Evolutionary conservation across 2,888 invertebrate species (phyloP).

Genomic region (Lasioglossum morio): DNA sequence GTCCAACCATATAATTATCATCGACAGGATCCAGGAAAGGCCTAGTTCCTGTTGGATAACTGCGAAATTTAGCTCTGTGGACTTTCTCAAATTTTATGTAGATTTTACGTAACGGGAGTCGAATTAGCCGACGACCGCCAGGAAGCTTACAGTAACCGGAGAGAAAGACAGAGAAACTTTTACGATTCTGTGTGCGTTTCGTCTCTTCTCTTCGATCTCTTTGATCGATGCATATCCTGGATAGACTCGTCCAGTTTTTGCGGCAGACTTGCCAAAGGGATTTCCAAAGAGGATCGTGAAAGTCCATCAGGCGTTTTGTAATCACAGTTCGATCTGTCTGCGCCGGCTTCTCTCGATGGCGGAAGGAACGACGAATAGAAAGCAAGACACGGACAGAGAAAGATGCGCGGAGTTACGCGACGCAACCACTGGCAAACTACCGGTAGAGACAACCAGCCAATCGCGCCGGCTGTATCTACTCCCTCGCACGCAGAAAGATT

Average conservation of each 20-base stretch:
- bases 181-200: background rate
- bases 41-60: conserved; percentile 47
- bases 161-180: background rate
- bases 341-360: conserved; percentile 47
- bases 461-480: background rate
- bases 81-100: conserved; percentile 48
- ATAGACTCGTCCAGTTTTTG: background rate
- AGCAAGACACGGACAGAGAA: conserved; percentile 52
- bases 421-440: background rate
- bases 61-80: conserved; percentile 9
- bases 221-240: background rate
- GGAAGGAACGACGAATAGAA: conserved; percentile 71
- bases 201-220: background rate
- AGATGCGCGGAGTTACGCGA: conserved; percentile 64
- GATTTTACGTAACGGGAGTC: conserved; percentile 30
- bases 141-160: background rate
- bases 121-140: background rate
- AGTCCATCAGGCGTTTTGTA: conserved; percentile 57
- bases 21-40: background rate
- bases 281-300: conserved; percentile 43
- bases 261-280: background rate
- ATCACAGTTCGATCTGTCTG: conserved; percentile 46
- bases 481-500: background rate
- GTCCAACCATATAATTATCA: conserved; percentile 20
- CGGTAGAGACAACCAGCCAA: background rate